Conservation (phyloP, 1,140 invertebrate genomes). For the Ooceraea biroi region DNA sequence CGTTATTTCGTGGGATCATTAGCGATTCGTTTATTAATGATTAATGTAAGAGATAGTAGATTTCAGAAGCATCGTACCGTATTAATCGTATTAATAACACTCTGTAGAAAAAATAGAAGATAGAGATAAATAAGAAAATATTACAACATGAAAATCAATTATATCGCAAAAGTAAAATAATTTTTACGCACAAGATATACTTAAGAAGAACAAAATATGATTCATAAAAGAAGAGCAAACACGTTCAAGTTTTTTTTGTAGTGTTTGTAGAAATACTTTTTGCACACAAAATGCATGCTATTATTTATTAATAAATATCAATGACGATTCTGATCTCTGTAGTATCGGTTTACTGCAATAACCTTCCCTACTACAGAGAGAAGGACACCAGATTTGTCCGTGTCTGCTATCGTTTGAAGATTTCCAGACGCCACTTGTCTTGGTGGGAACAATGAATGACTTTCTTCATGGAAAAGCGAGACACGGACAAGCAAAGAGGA, state of each 20-base stretch:
- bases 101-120: background rate
- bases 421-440: slow-evolving; percentile 65
- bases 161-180: background rate
- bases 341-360: slow-evolving; percentile 20
- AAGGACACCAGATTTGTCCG: slow-evolving; percentile 35
- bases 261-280: background rate
- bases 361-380: slow-evolving; percentile 40
- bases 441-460: slow-evolving; percentile 50
- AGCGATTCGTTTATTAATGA: background rate
- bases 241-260: too few species aligned
- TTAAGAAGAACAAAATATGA: background rate
- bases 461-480: slow-evolving; percentile 44
- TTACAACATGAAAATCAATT: background rate
- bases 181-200: too few species aligned
- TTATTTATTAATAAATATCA: background rate
- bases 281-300: background rate
- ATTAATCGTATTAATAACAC: background rate
- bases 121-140: background rate
- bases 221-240: background rate
- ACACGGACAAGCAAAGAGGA: slow-evolving; percentile 48
- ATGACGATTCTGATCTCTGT: background rate
- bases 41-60: background rate
- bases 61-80: background rate
- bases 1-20: background rate
- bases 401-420: slow-evolving; percentile 46